Conservation (phyloP, 2,113 vertebrate species). For the Hucho hucho region DNA sequence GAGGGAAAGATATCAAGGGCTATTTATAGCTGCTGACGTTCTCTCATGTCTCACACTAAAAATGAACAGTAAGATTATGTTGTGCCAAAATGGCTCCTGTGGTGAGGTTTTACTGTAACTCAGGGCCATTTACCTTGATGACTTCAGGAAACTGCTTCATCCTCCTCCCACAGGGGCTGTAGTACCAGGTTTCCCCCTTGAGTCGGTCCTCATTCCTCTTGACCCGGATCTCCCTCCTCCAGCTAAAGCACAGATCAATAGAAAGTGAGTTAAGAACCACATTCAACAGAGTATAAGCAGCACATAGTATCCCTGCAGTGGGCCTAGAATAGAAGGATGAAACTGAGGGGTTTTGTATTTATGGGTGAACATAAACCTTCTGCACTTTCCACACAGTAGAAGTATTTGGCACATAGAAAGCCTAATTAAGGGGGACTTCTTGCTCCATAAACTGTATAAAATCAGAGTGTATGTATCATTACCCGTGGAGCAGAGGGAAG, state of each 20-base stretch:
- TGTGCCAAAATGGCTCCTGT: neutral
- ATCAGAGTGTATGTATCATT: conserved; percentile 36
- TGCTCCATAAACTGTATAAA: no score
- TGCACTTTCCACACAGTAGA: neutral
- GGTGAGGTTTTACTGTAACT: neutral
- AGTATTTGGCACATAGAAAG: neutral
- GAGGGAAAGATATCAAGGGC: neutral
- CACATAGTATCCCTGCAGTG: no score
- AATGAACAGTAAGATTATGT: neutral
- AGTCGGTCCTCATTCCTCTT: conserved; percentile 85
- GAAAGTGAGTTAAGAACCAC: neutral
- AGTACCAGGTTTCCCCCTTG: conserved; percentile 97
- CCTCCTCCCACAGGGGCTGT: conserved; percentile 91
- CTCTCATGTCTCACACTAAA: neutral
- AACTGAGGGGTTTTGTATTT: neutral
- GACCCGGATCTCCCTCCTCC: conserved; percentile 91
- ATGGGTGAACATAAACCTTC: neutral
- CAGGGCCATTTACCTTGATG: conserved; percentile 80
- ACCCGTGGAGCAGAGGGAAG: conserved; percentile 89
- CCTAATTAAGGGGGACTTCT: neutral
- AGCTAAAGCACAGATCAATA: conserved; percentile 68
- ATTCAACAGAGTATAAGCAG: neutral
- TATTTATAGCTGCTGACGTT: neutral
- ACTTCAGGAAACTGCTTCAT: conserved; percentile 98
- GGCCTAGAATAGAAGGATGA: neutral